These are phyloP conservation scores for Augochlorella aurata DNA, from an alignment of 2,888 invertebrate genomes.

Conservation along the genomic window DNA sequence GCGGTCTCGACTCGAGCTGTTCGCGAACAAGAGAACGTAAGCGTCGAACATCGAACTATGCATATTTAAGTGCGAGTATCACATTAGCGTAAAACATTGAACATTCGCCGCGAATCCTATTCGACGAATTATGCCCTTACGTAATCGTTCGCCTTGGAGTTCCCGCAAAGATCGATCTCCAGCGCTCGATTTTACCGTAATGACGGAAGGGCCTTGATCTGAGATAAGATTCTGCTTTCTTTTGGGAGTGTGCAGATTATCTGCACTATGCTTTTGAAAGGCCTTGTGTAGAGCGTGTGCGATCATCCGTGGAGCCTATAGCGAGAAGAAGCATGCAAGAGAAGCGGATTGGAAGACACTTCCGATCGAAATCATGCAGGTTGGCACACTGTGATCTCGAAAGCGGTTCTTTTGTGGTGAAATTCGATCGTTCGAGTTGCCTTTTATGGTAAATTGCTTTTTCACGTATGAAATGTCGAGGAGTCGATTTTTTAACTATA, in stretches of 20 bases:
- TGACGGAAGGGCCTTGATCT: not conserved
- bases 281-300: not conserved
- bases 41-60: not conserved
- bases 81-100: not conserved
- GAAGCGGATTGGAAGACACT: slow-evolving; percentile 34
- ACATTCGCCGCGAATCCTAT: not conserved
- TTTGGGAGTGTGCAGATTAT: not conserved
- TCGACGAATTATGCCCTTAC: not conserved
- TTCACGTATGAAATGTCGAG: too few species aligned
- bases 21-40: not conserved
- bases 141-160: not conserved
- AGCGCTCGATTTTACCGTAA: not conserved
- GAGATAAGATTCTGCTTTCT: not conserved
- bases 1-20: not conserved
- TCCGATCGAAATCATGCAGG: not conserved
- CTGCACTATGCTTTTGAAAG: not conserved
- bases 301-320: not conserved
- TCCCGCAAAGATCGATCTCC: not conserved
- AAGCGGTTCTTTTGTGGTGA: not conserved
- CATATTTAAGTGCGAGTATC: not conserved
- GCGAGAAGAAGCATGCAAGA: slow-evolving; percentile 21
- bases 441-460: too few species aligned
- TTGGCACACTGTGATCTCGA: not conserved
- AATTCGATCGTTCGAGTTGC: not conserved
- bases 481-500: too few species aligned